Conservation (phyloP, 1,140 invertebrate species). For the Magallana gigas region DNA sequence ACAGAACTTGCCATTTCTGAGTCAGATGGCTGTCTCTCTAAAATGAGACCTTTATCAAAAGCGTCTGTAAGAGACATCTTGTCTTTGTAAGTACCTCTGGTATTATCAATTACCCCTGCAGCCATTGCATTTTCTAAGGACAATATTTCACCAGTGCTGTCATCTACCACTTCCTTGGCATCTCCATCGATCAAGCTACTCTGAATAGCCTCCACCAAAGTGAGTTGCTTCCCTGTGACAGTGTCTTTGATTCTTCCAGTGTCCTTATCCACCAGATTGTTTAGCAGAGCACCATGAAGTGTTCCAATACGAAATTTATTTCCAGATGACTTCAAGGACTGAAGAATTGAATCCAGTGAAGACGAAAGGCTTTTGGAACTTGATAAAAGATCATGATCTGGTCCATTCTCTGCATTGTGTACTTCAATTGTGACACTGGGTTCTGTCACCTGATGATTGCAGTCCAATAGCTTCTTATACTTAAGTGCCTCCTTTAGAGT, state of each 20-base stretch:
- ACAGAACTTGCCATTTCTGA: slow-evolving; percentile 63
- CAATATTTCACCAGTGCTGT: slow-evolving; percentile 60
- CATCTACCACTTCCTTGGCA: slow-evolving; percentile 66
- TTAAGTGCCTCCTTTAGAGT: not conserved
- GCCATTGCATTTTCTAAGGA: slow-evolving; percentile 83
- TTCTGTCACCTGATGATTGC: not conserved
- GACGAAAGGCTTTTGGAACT: slow-evolving; percentile 66
- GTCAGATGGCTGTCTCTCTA: slow-evolving; percentile 31
- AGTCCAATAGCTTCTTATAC: slow-evolving; percentile 31
- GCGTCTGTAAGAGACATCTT: slow-evolving; percentile 58
- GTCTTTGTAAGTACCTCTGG: slow-evolving; percentile 78
- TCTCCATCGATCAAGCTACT: slow-evolving; percentile 78
- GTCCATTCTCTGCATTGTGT: not conserved
- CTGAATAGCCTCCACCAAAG: slow-evolving; percentile 84
- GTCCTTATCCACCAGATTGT: slow-evolving; percentile 64
- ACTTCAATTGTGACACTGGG: not conserved
- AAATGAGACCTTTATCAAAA: slow-evolving; percentile 49
- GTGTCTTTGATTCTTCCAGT: slow-evolving; percentile 85
- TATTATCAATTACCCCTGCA: slow-evolving; percentile 87
- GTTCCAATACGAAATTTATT: slow-evolving; percentile 61
- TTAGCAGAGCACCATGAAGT: slow-evolving; percentile 68
- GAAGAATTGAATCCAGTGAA: slow-evolving; percentile 70
- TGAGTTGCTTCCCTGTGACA: slow-evolving; percentile 79
- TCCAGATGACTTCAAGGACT: slow-evolving; percentile 59
- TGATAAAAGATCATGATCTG: slow-evolving; percentile 4